Base-by-base conservation (phyloP, 2,888 invertebrate genomes). In the Gnatocerus cornutus region DNA sequence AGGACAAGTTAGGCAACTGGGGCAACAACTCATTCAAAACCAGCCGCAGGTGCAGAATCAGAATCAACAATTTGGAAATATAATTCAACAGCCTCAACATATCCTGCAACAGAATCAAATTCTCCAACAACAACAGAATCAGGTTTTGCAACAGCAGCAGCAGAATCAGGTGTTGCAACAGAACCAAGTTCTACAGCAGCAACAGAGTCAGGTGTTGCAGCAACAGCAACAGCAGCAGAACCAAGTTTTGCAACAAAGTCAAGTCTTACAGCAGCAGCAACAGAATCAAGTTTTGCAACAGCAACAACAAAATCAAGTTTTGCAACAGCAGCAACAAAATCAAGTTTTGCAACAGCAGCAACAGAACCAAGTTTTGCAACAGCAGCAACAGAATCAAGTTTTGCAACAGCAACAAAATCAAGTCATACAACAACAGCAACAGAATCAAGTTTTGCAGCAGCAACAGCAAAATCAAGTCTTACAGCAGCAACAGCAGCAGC, bases 381-480 rank as follows among this genome's bases (percentile, higher is more conserved):
- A 74, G 12, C 55, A 75, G 1, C 53, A 53, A 12, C 53, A 53
- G 33, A 77, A 78, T 10, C 80, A 80, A 69, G 71, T 72, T 12
- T 71, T 68, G 53, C 87, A 87, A 80, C 69, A 21, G 41, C 66
- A 73, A 10, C 80, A 75, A 7, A 37, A 37, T 37, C 37, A 37
- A 37, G 37, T 37, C n/a, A 5, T 37, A 7, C 89, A 88, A 74
- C 88, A 89, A 21, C 21, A 21, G 4, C 87, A 88, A 65, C 82
- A 85, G 12, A 87, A 87, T 6, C 87, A 88, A 83, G 87, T 82
- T 82, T 79, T 30, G 33, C 53, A 41, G 41, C 29, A 53, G 12
- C 53, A 53, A 33, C 50, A 50, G 9, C 53, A 53, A 0, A 77
- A 78, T n/a, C 80, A 80, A 69, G 71, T 72, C 10, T 70, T 69